Conservation (phyloP, 2,888 invertebrate genomes). For the Phyto melanocephala region DNA sequence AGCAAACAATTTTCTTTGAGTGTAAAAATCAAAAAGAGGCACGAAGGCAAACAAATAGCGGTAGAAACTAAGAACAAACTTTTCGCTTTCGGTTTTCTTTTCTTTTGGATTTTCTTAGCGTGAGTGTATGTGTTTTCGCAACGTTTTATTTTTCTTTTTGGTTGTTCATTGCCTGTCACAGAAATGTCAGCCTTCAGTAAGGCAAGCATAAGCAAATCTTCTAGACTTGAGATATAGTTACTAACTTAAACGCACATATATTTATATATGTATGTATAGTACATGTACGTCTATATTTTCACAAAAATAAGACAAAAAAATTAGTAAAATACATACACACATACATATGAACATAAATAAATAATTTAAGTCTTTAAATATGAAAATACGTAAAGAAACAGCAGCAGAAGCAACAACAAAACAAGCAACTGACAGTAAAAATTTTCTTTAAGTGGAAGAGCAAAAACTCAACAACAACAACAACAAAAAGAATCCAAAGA, state of each 20-base stretch:
- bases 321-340: conserved; percentile 34
- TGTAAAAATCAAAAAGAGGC: neutral
- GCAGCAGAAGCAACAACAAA: conserved; percentile 30
- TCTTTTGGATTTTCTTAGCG: conserved; percentile 61
- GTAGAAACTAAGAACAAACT: conserved; percentile 26
- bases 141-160: conserved; percentile 43
- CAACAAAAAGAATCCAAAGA: conserved; percentile 29
- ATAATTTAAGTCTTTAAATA: conserved; percentile 61
- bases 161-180: conserved; percentile 75
- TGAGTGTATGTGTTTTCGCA: conserved; percentile 33
- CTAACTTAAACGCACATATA: neutral
- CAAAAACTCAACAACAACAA: conserved; percentile 21
- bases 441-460: conserved; percentile 57
- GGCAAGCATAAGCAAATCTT: conserved; percentile 65
- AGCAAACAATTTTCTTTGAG: neutral
- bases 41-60: neutral
- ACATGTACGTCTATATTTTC: too few relatives aligned
- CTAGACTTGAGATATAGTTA: conserved; percentile 56
- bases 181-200: conserved; percentile 74
- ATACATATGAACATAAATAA: conserved; percentile 67
- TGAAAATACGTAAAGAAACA: conserved; percentile 38
- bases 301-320: too few relatives aligned
- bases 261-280: too few relatives aligned
- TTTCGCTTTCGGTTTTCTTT: conserved; percentile 28
- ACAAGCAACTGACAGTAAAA: conserved; percentile 57